Percentiles rank a stretch among this genome's conserved stretches.
These are phyloP conservation scores for Synergus itoensis DNA, from an alignment of 2,888 invertebrate species.

Conservation along the genomic window DNA sequence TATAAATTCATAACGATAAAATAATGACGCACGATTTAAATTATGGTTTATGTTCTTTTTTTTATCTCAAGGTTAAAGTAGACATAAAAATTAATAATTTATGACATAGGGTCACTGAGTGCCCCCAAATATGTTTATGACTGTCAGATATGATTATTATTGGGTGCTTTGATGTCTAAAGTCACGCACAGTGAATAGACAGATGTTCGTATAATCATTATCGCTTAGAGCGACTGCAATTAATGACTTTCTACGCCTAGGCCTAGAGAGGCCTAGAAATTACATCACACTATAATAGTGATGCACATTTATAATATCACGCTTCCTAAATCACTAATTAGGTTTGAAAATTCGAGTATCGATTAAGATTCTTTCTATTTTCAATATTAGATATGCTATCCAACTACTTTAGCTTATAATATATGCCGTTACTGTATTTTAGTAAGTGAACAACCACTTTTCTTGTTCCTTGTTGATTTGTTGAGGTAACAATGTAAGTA, in stretches of 20 bases:
- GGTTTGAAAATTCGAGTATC: background rate
- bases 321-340: conserved; percentile 16
- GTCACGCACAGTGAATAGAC: conserved; percentile 36
- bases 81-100: conserved; percentile 48
- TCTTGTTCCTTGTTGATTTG: no score
- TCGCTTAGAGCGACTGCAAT: conserved; percentile 28
- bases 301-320: conserved; percentile 1
- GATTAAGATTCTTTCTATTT: background rate
- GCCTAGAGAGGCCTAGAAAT: no score
- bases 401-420: no score
- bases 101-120: conserved; percentile 52
- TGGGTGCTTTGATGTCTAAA: conserved; percentile 46
- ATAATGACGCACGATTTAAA: background rate
- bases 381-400: no score
- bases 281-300: no score
- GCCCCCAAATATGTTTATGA: conserved; percentile 54
- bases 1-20: conserved; percentile 5
- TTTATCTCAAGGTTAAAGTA: conserved; percentile 4
- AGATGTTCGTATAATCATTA: conserved; percentile 38
- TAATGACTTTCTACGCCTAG: conserved; percentile 8
- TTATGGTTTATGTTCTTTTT: background rate
- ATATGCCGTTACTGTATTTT: no score
- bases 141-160: conserved; percentile 57
- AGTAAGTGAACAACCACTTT: no score
- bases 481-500: no score